Evolutionary conservation across 2,888 invertebrate species (phyloP), one percentile per base, ranked within the genome.

Genomic region (Geotrupes spiniger): DNA sequence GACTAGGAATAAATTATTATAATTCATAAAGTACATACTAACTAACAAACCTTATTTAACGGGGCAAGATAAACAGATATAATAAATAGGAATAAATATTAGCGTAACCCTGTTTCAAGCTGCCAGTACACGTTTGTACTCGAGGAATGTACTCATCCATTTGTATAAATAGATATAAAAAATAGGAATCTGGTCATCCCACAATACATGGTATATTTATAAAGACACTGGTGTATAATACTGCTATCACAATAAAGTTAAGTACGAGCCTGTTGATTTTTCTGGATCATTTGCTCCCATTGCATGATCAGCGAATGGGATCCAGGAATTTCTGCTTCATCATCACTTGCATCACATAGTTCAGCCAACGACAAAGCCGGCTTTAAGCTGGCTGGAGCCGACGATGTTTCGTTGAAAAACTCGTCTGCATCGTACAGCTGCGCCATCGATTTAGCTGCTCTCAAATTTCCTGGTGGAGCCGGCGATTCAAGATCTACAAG

Each of bases 281-380:
- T 78, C 61, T 83, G 83, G 58, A 89, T 90, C 59, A 88, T 76
- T 52, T 82, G 87, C 72, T 90, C 90, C 85, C 89, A 90, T 71
- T 87, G 84, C 57, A 85, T 87, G 63, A 90, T 89, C 53, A 90
- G 76, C 33, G 87, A 84, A 63, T 84, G 85, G 9, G 87, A 85
- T 40, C 84, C 81, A 12, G 80, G 76, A 59, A 76, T 76, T 63
- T 78, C 63, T 5, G 63, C 52, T 39, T 69, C 78, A 63, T 84
- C 83, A 15, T 82, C 82, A 17, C 83, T 82, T 40, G 84, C 74
- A 64, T 83, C 83, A 66, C 85, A 85, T 48, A 86, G 70, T 64
- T 84, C 81, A 1, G 85, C 85, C 60, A 85, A 70, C 0, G 85
- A 85, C 65, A 82, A 76, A 2, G 85, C 84, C 31, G 84, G 83